Conservation (phyloP, 1,140 invertebrate genomes). For the Ceratina japonica region DNA sequence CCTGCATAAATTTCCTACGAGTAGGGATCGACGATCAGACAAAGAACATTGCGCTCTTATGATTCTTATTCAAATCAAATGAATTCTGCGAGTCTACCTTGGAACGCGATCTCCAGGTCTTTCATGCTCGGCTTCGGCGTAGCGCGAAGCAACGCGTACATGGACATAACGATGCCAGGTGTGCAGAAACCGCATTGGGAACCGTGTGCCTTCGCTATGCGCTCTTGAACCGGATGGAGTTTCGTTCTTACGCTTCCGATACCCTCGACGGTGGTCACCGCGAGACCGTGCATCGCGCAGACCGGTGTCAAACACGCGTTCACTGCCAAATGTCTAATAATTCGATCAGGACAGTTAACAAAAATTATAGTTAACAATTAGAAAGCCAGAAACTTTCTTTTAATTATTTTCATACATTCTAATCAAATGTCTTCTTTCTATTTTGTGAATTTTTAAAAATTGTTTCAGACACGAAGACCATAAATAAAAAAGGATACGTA, state of each 20-base stretch:
- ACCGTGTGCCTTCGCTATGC: constrained; percentile 92
- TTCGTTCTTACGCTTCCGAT: constrained; percentile 86
- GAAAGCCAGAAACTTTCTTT: no score
- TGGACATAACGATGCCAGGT: constrained; percentile 96
- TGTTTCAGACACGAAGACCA: no score
- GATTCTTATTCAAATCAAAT: no score
- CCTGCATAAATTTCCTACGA: constrained; percentile 93
- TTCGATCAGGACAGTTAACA: no score
- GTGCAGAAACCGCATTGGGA: constrained; percentile 96
- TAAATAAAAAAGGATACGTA: constrained; percentile 84
- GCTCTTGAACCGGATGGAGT: constrained; percentile 91
- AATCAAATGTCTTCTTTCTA: no score
- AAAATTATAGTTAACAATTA: no score
- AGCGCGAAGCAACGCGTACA: constrained; percentile 90
- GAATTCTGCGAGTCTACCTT: constrained; percentile 81
- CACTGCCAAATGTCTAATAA: constrained; percentile 89
- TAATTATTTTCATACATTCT: no score
- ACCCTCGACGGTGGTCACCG: constrained; percentile 94
- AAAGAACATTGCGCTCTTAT: no score
- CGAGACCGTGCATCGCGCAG: constrained; percentile 89
- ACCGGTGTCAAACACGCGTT: constrained; percentile 94
- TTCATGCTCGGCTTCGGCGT: constrained; percentile 83
- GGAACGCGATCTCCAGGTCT: constrained; percentile 91
- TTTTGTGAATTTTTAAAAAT: no score
- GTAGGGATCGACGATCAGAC: no score